Conservation (phyloP, 2,113 vertebrate genomes). For the Corynorhinus townsendii region DNA sequence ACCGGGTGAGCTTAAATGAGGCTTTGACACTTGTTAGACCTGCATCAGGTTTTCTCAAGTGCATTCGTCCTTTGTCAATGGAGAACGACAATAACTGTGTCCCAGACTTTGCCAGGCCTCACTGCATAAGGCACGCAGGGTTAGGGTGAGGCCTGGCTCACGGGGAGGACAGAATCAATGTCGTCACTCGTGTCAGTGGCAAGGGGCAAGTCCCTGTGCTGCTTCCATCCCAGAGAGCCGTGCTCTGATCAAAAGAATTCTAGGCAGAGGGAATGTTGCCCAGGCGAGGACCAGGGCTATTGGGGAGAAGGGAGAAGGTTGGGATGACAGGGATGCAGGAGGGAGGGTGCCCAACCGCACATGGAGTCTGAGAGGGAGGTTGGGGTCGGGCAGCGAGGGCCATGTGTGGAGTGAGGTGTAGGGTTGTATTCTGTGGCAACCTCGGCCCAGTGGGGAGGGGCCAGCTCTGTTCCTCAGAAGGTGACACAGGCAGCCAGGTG, state of each 20-base stretch:
- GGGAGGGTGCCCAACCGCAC: background rate
- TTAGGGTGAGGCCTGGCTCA: background rate
- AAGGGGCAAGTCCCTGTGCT: rapidly evolving
- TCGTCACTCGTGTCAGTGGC: too few species aligned
- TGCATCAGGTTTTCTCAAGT: background rate
- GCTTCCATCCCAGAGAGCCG: background rate
- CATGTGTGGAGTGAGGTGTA: background rate
- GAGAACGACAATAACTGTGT: background rate
- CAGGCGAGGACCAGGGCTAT: background rate
- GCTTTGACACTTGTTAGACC: background rate
- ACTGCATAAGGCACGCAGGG: background rate
- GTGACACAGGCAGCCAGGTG: background rate
- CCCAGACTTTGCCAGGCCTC: background rate
- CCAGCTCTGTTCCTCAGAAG: background rate
- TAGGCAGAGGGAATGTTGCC: background rate
- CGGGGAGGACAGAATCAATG: rapidly evolving
- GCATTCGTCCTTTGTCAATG: background rate
- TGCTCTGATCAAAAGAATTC: background rate
- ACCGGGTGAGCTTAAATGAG: background rate
- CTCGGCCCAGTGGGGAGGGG: background rate
- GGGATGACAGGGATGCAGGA: background rate
- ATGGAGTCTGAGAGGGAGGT: background rate
- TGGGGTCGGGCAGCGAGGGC: background rate
- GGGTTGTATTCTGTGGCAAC: background rate
- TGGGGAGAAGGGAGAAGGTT: background rate